Base-by-base conservation (phyloP, 1,140 invertebrate genomes). In the Bombus fervidus region DNA sequence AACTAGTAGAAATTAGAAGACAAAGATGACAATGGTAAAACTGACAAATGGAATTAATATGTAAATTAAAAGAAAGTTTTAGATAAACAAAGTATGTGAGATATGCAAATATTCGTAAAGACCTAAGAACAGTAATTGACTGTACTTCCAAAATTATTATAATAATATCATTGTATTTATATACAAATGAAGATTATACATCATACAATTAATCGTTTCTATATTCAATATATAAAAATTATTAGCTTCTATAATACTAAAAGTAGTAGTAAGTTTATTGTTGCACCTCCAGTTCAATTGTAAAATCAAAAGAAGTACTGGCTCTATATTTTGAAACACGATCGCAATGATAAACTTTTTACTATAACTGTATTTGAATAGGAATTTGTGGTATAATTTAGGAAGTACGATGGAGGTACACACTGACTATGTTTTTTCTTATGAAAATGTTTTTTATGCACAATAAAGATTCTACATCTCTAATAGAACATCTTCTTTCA, bases 351-450 rank as follows among this genome's bases (percentile, higher is more conserved):
- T 22, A 53, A 53, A 53, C 18, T 62, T 71, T 85, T 41, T 8
- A 22, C 2, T 2, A 13, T 41, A 41, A 43, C 66, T 62, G 13
- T 25, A 53, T 47, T 72, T 18, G 2, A n/a, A 31, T 47, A 53
- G 37, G 41, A 92, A 93, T 91, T 92, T 89, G 92, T 92, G 87
- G 85, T 92, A 68, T 34, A 68, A 22, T n/a, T 62, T 91, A 91
- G 88, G 83, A 92, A 80, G 89, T 81, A 87, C 92, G 92, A 85
- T 92, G 92, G 93, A 95, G 93, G 93, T 93, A 93, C 92, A 93
- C 92, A 94, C 91, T 95, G 94, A 95, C 94, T 95, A 94, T 94
- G 93, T 90, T 90, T 91, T 91, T 90, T 90, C 86, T 91, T 90
- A 93, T 86, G 92, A 91, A 92, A 85, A 86, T 92, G 86, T 80